Evolutionary conservation across 2,888 invertebrate genomes (phyloP), one percentile per base, ranked within the genome.

Genomic region (Rhingia rostrata): DNA sequence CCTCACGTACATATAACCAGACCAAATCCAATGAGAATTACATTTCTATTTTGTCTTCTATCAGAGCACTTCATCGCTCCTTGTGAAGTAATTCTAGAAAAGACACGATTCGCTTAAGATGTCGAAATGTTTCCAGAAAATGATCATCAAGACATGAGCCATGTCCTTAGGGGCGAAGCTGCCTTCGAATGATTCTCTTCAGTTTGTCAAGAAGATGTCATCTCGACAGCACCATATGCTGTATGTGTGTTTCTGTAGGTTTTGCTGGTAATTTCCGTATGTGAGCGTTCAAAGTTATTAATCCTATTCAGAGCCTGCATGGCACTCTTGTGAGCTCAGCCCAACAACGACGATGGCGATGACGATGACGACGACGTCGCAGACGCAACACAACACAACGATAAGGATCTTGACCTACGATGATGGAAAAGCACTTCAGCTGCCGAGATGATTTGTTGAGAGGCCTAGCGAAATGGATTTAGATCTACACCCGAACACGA

Each of bases 181-280:
- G 84, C 66, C 80, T 84, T 53, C 69, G 54, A 80, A 84, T 72
- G 80, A 80, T 75, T 84, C 74, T 84, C 84, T 80, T 80, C 84
- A 84, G 84, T 84, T 84, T 84, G 84, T 84, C 84, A 84, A 84
- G 84, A 75, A 84, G 84, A 84, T 84, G 80, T 80, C 84, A 84
- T 84, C 84, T 84, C 70, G 78, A 63, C 78, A 49, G 39, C 47
- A 37, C 39, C 60, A 41, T 37, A 35, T 32, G 33, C 4, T 70
- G 53, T 51, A 14, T 37, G 41, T 63, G 10, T 60, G 12, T 63
- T 51, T 5, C 37, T 67, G 32, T 51, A 43, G 73, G 32, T 45
- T 22, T 58, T 69, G 63, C 49, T 37, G 14, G 69, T 45, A 64
- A 81, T 77, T 81, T 81, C 64, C 70, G 64, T 58, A 56, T 81